These are phyloP conservation scores for Eupithecia pulchellata DNA, from an alignment of 2,888 invertebrate genomes.

Conservation along the genomic window DNA sequence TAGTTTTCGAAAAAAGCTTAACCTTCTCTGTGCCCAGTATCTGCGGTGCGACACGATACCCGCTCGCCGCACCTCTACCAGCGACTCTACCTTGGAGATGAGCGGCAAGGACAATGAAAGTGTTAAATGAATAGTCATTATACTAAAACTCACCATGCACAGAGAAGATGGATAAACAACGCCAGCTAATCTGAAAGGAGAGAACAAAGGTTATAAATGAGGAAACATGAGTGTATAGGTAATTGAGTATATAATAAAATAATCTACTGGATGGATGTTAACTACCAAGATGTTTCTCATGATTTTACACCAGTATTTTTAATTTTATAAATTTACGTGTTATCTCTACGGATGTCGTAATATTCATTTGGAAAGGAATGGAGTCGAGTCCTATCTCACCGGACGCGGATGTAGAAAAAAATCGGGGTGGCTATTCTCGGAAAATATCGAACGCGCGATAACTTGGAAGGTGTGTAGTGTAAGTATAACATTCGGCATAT, in stretches of 20 bases:
- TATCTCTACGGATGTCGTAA: slow-evolving; percentile 29
- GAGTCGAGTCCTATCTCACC: slow-evolving; percentile 40
- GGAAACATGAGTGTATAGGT: not conserved
- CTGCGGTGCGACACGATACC: not conserved
- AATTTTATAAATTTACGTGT: slow-evolving; percentile 23
- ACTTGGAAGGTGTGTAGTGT: not conserved
- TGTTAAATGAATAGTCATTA: not conserved
- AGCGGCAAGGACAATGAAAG: not conserved
- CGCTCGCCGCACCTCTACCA: not conserved
- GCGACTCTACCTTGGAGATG: not conserved
- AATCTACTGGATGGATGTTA: no score
- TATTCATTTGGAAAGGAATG: slow-evolving; percentile 46
- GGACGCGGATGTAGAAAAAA: slow-evolving; percentile 43
- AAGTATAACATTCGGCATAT: no score
- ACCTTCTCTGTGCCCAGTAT: not conserved
- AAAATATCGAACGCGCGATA: slow-evolving; percentile 5
- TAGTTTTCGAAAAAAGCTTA: not conserved
- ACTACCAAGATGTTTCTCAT: not conserved
- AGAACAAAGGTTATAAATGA: slow-evolving; percentile 12
- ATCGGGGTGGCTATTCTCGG: slow-evolving; percentile 28
- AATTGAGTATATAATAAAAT: no score
- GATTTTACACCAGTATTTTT: slow-evolving; percentile 3
- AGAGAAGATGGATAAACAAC: slow-evolving; percentile 50
- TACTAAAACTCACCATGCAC: slow-evolving; percentile 55
- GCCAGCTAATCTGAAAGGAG: slow-evolving; percentile 53